Evolutionary conservation across 2,797 vertebrate genomes (phyloP).

Genomic region (Oreortyx pictus): DNA sequence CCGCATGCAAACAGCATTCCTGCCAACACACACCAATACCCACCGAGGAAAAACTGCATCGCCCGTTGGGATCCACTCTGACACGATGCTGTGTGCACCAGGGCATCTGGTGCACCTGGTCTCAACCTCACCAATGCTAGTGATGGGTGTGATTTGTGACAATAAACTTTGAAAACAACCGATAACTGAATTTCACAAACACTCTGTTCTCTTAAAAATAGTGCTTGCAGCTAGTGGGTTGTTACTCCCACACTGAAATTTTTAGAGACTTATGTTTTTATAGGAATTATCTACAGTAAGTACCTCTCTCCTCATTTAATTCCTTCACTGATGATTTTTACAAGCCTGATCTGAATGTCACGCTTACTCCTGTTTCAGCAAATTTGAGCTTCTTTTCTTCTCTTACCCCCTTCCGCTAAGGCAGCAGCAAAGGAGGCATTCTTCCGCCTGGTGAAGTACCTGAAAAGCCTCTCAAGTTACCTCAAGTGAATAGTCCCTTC

Average conservation of each 20-base stretch:
- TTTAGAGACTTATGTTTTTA: background rate
- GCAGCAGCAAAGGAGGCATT: background rate
- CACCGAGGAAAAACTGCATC: rapidly evolving
- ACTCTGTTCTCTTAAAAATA: background rate
- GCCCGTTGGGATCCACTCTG: background rate
- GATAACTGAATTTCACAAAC: background rate
- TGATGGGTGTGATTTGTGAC: background rate
- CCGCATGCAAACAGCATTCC: background rate
- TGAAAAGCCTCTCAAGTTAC: background rate
- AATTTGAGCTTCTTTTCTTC: constrained; percentile 28
- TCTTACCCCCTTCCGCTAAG: background rate
- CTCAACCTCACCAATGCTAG: background rate
- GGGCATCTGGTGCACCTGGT: background rate
- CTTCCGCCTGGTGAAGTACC: background rate
- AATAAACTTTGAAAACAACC: background rate
- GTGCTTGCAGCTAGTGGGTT: background rate
- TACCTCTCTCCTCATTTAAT: background rate
- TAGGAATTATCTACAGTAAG: background rate
- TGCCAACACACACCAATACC: background rate
- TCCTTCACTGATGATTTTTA: background rate
- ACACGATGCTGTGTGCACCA: background rate
- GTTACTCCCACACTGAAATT: background rate
- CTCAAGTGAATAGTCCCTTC: constrained; percentile 1
- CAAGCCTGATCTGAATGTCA: background rate
- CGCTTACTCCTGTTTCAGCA: background rate